Percentiles rank a stretch among this genome's conserved stretches.
These are phyloP conservation scores for Drosophila glabriapex DNA, from an alignment of 2,888 invertebrate species.

Conservation along the genomic window DNA sequence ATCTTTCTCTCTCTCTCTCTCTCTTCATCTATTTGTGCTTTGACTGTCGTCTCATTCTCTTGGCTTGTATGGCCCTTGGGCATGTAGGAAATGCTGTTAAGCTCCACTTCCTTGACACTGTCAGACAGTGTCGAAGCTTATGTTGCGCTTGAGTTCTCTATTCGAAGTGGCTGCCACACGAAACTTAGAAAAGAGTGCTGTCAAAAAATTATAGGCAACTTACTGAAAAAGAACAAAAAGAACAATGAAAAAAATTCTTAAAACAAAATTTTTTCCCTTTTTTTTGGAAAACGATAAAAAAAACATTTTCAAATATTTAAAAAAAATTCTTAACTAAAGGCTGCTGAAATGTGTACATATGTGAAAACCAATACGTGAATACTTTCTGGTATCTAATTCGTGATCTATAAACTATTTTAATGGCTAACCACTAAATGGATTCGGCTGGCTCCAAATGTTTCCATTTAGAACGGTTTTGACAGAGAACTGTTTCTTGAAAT, in stretches of 20 bases:
- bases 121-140: conserved; percentile 42
- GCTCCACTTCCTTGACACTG: conserved; percentile 59
- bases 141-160: conserved; percentile 11
- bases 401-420: not conserved
- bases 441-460: not conserved
- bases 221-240: not conserved
- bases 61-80: conserved; percentile 28
- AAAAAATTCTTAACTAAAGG: not conserved
- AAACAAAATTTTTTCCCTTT: not conserved
- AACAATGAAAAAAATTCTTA: not conserved
- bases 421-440: not conserved
- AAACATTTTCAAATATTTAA: not conserved
- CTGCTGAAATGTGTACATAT: not conserved
- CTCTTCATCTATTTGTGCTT: not conserved
- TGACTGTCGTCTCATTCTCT: conserved; percentile 10
- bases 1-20: not conserved
- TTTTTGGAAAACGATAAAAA: not conserved
- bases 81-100: conserved; percentile 61
- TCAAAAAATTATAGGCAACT: not conserved
- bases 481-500: not conserved
- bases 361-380: not conserved
- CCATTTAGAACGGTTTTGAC: not conserved
- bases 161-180: conserved; percentile 1
- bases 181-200: not conserved
- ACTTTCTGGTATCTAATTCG: not conserved